Evolutionary conservation across 2,113 vertebrate species (phyloP).

Genomic region (Apodemus speciosus): DNA sequence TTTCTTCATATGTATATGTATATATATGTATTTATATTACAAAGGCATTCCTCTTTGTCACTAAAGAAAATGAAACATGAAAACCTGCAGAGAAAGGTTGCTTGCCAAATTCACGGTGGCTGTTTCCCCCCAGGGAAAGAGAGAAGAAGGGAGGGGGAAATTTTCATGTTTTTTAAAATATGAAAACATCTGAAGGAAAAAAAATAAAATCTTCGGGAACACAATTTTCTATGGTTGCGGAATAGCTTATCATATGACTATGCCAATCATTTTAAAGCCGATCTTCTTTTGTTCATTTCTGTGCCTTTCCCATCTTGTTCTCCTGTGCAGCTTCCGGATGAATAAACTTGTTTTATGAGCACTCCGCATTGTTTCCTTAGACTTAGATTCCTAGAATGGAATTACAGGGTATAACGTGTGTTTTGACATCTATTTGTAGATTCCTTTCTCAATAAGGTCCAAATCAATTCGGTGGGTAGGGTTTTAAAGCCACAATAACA

Average conservation of each 20-base stretch:
- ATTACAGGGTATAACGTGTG: conserved; percentile 13
- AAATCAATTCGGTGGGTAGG: conserved; percentile 50
- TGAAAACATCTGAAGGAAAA: conserved; percentile 53
- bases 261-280: conserved; percentile 39
- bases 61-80: conserved; percentile 39
- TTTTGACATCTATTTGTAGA: conserved; percentile 54
- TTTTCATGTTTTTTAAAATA: conserved; percentile 32
- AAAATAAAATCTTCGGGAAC: conserved; percentile 42
- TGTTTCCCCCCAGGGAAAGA: background rate
- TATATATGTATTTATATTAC: background rate
- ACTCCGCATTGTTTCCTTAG: conserved; percentile 36
- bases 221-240: conserved; percentile 51
- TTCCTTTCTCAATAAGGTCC: conserved; percentile 25
- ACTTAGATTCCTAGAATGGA: conserved; percentile 26
- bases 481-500: conserved; percentile 52
- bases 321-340: background rate
- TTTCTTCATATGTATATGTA: background rate
- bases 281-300: conserved; percentile 22
- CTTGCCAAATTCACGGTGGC: conserved; percentile 10
- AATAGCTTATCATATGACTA: conserved; percentile 49
- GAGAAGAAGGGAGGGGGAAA: background rate
- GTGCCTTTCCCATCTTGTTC: conserved; percentile 19
- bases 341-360: background rate
- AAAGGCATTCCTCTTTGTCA: conserved; percentile 59
- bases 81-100: conserved; percentile 5